Evolutionary conservation across 23 tunicate genomes (phyloP), one percentile per base, ranked within the genome.

Genomic region (Clavelina lepadiformis): DNA sequence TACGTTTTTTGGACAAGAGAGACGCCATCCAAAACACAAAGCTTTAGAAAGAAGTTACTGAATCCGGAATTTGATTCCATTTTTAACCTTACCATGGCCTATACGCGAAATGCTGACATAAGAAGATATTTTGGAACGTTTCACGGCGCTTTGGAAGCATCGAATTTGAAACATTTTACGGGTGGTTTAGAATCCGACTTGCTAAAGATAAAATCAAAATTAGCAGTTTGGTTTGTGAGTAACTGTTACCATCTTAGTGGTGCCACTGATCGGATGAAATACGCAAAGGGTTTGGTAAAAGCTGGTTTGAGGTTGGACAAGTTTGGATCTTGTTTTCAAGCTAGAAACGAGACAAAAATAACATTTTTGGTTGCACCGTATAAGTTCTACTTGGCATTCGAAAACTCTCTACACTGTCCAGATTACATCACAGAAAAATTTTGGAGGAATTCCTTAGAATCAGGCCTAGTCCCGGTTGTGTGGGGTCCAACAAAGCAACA

Each of bases 401-500:
- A 82, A 65, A 82, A 82, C 46, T 73, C 91, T 21, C 26, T 74
- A 0, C 91, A 82, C 47, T 82, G 91, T 36, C 74, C 91, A 6
- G 69, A 66, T 22, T 82, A 82, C 35, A 33, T 82, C 53, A 77
- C 79, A n/a, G 94, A 85, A 54, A 85, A 85, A 51, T 77, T 85
- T 51, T 77, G 84, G 94, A 51, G 80, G n/a, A 85, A 85, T 38
- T 49, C 66, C 6, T 53, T 77, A 3, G 64, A 63, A 26, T 44
- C 54, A 31, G 80, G 78, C 2, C 32, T 85, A 5, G 76, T 85
- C 6, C 94, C 94, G n/a, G 58, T 85, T 22, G 94, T 85, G 21
- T 85, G 77, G 79, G 94, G 94, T 24, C 94, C 94, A 1, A 66
- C 76, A 19, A 80, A 80, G 55, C 51, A 51, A 3, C 85, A 85